Evolutionary conservation across 2,888 invertebrate species (phyloP).

Genomic region (Poecilus cupreus): DNA sequence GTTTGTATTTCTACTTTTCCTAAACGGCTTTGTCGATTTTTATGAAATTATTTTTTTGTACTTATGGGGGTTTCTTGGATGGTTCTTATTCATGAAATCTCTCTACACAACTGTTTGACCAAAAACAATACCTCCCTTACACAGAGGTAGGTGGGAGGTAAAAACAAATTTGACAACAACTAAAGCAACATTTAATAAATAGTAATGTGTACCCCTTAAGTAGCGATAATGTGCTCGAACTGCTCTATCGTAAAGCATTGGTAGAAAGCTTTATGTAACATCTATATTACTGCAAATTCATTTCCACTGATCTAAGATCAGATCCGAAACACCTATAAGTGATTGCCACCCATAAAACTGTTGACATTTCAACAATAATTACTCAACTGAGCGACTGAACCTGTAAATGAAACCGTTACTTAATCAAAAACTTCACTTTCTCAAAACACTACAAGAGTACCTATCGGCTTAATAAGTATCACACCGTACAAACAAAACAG

Average conservation of each 20-base stretch:
- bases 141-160: too few species aligned
- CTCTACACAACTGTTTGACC: too few species aligned
- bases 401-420: conserved; percentile 41
- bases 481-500: background rate
- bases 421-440: conserved; percentile 43
- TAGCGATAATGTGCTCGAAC: too few species aligned
- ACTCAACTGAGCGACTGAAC: conserved; percentile 38
- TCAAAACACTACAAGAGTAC: conserved; percentile 10
- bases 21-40: too few species aligned
- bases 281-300: conserved; percentile 14
- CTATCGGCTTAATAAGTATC: conserved; percentile 35
- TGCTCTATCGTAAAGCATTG: background rate
- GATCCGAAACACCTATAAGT: conserved; percentile 22
- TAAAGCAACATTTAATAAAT: too few species aligned
- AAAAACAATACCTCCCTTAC: too few species aligned
- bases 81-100: too few species aligned
- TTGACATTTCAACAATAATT: conserved; percentile 43
- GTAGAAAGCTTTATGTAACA: conserved; percentile 25
- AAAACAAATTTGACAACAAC: too few species aligned
- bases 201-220: too few species aligned
- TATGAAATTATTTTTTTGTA: too few species aligned
- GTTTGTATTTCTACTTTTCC: too few species aligned
- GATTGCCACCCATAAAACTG: conserved; percentile 37
- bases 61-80: too few species aligned
- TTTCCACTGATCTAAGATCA: conserved; percentile 9